Percentiles rank a stretch among this genome's conserved stretches.
Evolutionary conservation across 2,888 invertebrate genomes (phyloP).

Genomic region (Hirtodrosophila alboralis): DNA sequence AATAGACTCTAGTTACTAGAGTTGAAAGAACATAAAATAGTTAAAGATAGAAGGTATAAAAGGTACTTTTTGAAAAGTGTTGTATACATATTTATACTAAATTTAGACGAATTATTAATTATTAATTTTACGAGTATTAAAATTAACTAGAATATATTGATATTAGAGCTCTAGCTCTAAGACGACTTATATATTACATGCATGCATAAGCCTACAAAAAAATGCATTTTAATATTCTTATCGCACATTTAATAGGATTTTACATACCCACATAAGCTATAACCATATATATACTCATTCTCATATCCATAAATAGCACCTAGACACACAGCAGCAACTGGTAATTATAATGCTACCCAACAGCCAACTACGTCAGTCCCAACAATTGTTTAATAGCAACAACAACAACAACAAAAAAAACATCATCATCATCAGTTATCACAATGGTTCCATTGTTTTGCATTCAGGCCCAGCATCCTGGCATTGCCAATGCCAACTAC

Average conservation of each 20-base stretch:
- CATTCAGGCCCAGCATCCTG: slow-evolving; percentile 69
- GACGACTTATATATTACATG: not conserved
- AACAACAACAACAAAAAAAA: slow-evolving; percentile 16
- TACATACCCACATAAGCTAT: slow-evolving; percentile 1
- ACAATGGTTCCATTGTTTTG: slow-evolving; percentile 66
- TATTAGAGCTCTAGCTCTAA: no score
- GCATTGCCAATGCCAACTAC: slow-evolving; percentile 61
- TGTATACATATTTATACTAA: no score
- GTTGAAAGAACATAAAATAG: no score
- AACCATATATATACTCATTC: slow-evolving; percentile 4
- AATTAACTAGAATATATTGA: no score
- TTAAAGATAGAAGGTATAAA: no score
- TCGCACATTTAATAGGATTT: slow-evolving; percentile 9
- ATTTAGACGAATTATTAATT: no score
- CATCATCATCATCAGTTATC: slow-evolving; percentile 31
- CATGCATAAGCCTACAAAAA: no score
- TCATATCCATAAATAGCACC: slow-evolving; percentile 45
- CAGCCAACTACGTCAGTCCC: slow-evolving; percentile 24
- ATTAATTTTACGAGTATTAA: no score
- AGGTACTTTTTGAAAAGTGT: no score
- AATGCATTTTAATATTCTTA: slow-evolving; percentile 3
- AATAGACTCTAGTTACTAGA: no score
- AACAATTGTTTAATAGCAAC: slow-evolving; percentile 62
- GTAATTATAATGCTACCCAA: slow-evolving; percentile 85
- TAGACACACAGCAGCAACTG: slow-evolving; percentile 92